phyloP scores from a whole-genome alignment of 2,888 invertebrate genomes.

The Polydrusus tereticollis region DNA sequence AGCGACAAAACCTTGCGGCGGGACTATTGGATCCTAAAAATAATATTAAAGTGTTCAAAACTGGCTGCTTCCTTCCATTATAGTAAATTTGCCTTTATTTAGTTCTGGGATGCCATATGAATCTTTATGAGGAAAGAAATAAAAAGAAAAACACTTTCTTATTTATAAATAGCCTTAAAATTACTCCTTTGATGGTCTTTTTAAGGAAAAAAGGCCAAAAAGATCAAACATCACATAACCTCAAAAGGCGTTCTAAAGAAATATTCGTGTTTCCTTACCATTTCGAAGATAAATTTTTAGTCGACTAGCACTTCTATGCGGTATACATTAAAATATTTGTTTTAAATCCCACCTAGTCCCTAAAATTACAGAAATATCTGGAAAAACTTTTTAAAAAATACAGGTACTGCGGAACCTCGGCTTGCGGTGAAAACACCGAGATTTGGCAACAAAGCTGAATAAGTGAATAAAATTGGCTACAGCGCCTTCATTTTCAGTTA shows the following conservation, averaged over 20 bases:
- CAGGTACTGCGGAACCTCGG: neutral
- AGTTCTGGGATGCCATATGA: neutral
- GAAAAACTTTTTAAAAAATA: neutral
- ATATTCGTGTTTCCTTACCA: neutral
- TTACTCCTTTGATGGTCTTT: neutral
- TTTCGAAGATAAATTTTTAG: neutral
- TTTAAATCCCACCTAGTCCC: neutral
- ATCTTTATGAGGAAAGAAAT: neutral
- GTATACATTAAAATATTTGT: neutral
- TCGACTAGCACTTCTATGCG: neutral
- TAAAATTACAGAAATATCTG: neutral
- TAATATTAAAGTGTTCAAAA: neutral
- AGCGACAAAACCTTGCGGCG: conserved; percentile 63
- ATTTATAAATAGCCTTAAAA: neutral
- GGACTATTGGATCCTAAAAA: conserved; percentile 49
- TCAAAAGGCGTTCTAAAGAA: neutral
- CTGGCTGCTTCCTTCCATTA: no score
- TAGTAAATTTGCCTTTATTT: neutral
- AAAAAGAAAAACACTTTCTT: neutral
- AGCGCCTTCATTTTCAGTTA: neutral
- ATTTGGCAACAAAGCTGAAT: neutral
- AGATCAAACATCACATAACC: conserved; percentile 3
- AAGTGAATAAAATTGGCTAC: neutral
- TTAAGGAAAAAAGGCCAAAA: conserved; percentile 6
- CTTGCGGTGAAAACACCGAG: conserved; percentile 4